These are phyloP conservation scores for Salarias fasciatus DNA, from an alignment of 2,797 vertebrate species.

Conservation along the genomic window DNA sequence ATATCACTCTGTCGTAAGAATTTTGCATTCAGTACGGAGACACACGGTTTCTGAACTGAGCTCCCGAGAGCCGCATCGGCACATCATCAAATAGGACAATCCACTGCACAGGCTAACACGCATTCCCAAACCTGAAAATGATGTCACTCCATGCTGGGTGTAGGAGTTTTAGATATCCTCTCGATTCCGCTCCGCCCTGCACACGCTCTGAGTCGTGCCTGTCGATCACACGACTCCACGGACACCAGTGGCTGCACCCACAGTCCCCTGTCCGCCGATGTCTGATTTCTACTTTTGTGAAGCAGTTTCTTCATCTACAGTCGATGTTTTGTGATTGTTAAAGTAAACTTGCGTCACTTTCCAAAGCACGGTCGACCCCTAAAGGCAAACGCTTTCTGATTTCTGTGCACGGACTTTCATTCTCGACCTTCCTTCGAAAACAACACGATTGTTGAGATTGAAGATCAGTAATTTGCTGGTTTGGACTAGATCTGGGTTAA, in stretches of 20 bases:
- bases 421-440: conserved; percentile 1
- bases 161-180: not conserved
- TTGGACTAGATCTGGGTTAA: too few species aligned
- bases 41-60: conserved; percentile 11
- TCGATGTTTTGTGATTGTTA: conserved; percentile 33
- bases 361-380: conserved; percentile 11
- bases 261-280: conserved; percentile 22
- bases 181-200: conserved; percentile 9
- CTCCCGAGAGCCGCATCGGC: conserved; percentile 12
- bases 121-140: conserved; percentile 1
- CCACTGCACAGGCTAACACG: not conserved
- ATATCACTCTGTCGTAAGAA: conserved; percentile 5
- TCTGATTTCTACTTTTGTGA: conserved; percentile 37
- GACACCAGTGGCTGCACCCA: conserved; percentile 30
- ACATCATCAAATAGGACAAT: conserved; percentile 6
- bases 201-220: conserved; percentile 45
- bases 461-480: not conserved
- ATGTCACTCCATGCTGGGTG: not conserved
- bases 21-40: conserved; percentile 22
- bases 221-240: conserved; percentile 19
- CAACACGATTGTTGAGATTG: not conserved
- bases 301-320: conserved; percentile 4
- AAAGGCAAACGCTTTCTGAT: conserved; percentile 1
- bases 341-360: conserved; percentile 34
- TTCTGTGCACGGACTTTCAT: conserved; percentile 1